Base-by-base conservation (phyloP, 2,113 vertebrate genomes). In the Apistogramma diplotaenia region DNA sequence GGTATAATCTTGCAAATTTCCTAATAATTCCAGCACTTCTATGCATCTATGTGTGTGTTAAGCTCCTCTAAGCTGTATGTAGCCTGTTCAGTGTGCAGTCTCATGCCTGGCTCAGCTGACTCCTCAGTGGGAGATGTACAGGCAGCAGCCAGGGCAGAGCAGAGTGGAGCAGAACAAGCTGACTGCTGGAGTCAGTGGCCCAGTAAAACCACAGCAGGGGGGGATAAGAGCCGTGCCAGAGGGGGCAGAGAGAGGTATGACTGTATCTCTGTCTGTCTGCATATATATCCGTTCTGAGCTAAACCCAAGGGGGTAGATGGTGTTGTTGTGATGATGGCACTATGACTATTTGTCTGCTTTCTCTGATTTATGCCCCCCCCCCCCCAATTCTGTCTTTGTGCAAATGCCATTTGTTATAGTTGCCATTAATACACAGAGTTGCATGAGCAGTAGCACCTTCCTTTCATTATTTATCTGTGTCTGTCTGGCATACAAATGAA, bases 141-240 rank as follows among this genome's bases (percentile, higher is more conserved):
- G 84, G 73, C 78, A 85, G 79, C 80, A 81, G 86, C 65, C 72
- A 76, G 89, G 56, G 79, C 81, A 79, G 76, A 83, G 81, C 59
- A 60, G 76, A 86, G 85, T n/a, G 4, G 70, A 82, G 59, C 88
- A 79, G 83, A 78, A 59, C 89, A 80, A 72, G 43, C 78, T 83
- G 81, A 87, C 90, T 90, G 79, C 86, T 83, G 90, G 82, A 93
- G 84, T 92, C 91, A 90, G 79, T 93, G 89, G 90, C 89, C 89
- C 90, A 89, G 87, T 89, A 83, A 90, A 93, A 88, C 76, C 89
- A 78, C 89, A 92, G 90, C 86, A 60, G 89, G 86, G 82, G 82
- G 79, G 82, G 54, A 85, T 82, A 76, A 85, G 86, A 86, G 83
- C 87, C 75, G 57, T 35, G 85, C 87, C 6, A 7, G 80, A 76